Evolutionary conservation across 1,140 invertebrate genomes (phyloP).

Genomic region (Calosoma granatense): DNA sequence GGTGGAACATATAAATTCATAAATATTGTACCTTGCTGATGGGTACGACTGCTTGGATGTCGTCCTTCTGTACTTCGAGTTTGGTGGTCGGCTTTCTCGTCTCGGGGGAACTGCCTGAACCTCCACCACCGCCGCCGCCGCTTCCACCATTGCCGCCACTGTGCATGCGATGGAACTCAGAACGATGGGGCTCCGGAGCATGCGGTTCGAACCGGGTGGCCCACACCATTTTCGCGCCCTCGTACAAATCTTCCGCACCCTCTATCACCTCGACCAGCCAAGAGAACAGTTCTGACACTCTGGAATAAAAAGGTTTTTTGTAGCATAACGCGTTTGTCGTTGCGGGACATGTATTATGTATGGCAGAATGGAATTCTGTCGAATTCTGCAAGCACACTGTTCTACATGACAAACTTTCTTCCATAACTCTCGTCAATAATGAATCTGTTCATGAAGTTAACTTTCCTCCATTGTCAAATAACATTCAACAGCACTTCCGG

Average conservation of each 20-base stretch:
- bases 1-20: conserved; percentile 2
- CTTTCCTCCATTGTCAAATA: too few relatives aligned
- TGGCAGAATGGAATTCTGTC: too few relatives aligned
- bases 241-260: conserved; percentile 62
- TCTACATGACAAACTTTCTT: too few relatives aligned
- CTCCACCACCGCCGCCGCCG: conserved; percentile 29
- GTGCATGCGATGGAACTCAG: neutral
- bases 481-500: too few relatives aligned
- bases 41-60: conserved; percentile 85
- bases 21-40: conserved; percentile 72
- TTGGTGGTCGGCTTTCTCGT: conserved; percentile 57
- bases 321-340: too few relatives aligned
- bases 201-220: conserved; percentile 52
- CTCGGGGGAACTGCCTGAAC: conserved; percentile 32
- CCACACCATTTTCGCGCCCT: conserved; percentile 74
- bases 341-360: too few relatives aligned
- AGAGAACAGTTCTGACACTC: conserved; percentile 75
- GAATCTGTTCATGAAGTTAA: too few relatives aligned
- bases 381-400: too few relatives aligned
- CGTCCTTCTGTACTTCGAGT: conserved; percentile 86
- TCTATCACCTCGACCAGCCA: conserved; percentile 85
- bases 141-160: neutral
- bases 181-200: conserved; percentile 36
- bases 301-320: conserved; percentile 31
- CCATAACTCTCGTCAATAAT: too few relatives aligned